Base-by-base conservation (phyloP, 2,113 vertebrate genomes). In the Lepidothrix coronata region DNA sequence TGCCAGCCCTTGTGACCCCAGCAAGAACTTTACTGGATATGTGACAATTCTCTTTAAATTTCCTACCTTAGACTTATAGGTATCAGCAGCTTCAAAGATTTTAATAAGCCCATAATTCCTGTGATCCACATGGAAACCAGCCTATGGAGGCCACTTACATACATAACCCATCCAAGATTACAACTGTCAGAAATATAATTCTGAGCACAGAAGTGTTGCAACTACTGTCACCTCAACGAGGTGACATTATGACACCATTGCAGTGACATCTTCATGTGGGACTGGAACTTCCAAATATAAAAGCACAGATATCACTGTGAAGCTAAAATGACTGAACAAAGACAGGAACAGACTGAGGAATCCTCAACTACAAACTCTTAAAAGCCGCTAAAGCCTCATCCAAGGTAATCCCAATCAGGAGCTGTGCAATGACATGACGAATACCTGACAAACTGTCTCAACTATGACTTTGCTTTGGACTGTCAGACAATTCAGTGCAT, bases 141-240 rank as follows among this genome's bases (percentile, higher is more conserved):
- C 39, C 21, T 23, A 23, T 0, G 3, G 78, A 79, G n/a, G 41
- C 7, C 51, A 35, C 3, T 22, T 24, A 33, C 0, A 3, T 8
- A 12, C 11, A n/a, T 24, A 43, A 58, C 31, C 27, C 37, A 73
- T 21, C 46, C 59, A 3, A 58, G 57, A 63, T 7, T 12, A 68
- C 13, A 65, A 23, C 20, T 25, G 9, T 12, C 48, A 80, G 48
- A 87, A 67, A 55, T 14, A 9, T 10, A 21, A 35, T 83, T 90
- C 59, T 67, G 82, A 63, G 33, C 33, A 80, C 16, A 55, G 27
- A 85, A 75, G 14, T n/a, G 22, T 4, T 63, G 43, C 21, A 52
- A 55, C 13, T 73, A n/a, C 41, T 62, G 28, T 8, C 51, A 74
- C 33, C 11, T 66, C 63, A 30, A 19, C 0, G 0, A 85, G 46